Percentiles rank a stretch among this genome's conserved stretches.
phyloP scores from a whole-genome alignment of 2,113 vertebrate genomes.

The Rhinopomastus cyanomelas region DNA sequence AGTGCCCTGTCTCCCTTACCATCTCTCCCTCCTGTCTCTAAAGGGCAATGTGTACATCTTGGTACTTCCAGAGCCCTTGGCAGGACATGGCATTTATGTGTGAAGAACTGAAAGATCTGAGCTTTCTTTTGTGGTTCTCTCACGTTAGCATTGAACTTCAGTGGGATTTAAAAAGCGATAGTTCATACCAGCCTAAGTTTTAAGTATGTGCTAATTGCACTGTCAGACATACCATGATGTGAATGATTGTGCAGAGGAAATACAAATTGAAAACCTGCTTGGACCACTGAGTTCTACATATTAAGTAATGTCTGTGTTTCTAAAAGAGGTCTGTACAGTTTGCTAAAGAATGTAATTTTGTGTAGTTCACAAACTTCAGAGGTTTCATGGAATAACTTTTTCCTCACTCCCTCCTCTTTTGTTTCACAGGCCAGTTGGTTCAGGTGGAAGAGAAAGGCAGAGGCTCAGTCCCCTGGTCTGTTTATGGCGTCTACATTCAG shows the following conservation, averaged over 20 bases:
- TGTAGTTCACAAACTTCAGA: not conserved
- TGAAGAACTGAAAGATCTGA: not conserved
- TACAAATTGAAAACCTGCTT: not conserved
- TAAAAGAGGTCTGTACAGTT: not conserved
- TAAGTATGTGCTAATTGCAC: not conserved
- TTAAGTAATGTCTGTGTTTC: not conserved
- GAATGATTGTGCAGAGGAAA: not conserved
- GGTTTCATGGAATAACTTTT: not conserved
- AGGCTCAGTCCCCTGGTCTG: conserved; percentile 88
- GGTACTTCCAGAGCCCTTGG: not conserved
- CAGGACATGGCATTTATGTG: not conserved
- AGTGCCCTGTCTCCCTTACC: not conserved
- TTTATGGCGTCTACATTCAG: conserved; percentile 85
- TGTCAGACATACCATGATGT: not conserved
- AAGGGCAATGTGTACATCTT: not conserved
- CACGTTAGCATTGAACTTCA: not conserved
- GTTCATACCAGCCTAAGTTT: not conserved
- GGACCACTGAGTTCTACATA: not conserved
- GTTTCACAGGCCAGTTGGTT: conserved; percentile 78
- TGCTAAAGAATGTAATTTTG: not conserved
- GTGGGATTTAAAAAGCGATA: not conserved
- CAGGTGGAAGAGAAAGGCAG: conserved; percentile 85
- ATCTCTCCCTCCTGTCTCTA: not conserved
- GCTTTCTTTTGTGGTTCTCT: not conserved
- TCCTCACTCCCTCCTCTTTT: not conserved